Base-by-base conservation (phyloP, 2,797 vertebrate species). In the Tragelaphus oryx region DNA sequence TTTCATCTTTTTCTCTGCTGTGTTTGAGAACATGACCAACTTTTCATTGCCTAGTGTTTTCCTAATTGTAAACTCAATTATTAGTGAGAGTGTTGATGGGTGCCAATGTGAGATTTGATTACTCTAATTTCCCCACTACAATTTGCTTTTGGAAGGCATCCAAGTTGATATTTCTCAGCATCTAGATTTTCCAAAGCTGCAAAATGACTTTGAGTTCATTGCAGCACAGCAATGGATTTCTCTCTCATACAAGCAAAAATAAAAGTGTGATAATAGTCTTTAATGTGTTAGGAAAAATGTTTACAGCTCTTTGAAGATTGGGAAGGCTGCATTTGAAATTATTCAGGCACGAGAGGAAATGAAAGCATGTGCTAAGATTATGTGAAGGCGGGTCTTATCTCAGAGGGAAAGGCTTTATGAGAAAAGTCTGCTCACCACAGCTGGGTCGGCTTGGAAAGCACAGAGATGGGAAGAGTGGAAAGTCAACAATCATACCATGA, bases 401-500 rank as follows among this genome's bases (percentile, higher is more conserved):
- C 96, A 81, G 78, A 98, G 79, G 80, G 68, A 97, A 97, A 97
- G 93, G 4, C 26, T 98, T 98, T 95, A 93, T 88, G 97, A 98
- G 93, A 79, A 94, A 7, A 98, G 95, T 55, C 55, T 92, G 37
- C 71, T 97, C 87, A 84, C 94, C 92, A 89, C 95, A 98, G 96
- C 97, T 98, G 97, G 96, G 79, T 59, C 17, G 28, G 62, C 92
- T 98, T 98, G 97, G 98, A 97, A 87, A 55, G 68, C 97, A 97
- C 79, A 95, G 94, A 97, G 97, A 96, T 89, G 71, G 96, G 97
- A 98, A 97, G 11, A 94, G 54, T 94, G 93, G 95, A 98, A 95
- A 97, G 97, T 95, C 80, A 97, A 97, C 82, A 97, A 83, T 93
- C 96, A 91, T 79, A 96, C 97, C 88, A 95, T 96, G 95, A 95